These are phyloP conservation scores for Calameuta idolon DNA, from an alignment of 2,888 invertebrate genomes.

Conservation along the genomic window DNA sequence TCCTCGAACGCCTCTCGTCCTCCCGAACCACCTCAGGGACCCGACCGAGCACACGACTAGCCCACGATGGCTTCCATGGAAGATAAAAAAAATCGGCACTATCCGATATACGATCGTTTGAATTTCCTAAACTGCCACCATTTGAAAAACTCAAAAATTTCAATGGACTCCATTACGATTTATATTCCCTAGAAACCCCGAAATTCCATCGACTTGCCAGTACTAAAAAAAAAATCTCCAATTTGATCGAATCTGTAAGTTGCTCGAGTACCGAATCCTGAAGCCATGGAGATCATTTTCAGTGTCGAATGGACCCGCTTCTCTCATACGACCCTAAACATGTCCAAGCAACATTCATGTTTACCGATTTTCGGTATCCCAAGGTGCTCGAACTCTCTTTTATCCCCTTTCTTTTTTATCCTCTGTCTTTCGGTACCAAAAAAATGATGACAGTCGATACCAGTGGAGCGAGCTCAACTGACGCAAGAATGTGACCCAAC, in stretches of 20 bases:
- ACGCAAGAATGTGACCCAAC: slow-evolving; percentile 25
- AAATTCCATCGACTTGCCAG: background rate
- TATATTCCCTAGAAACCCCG: background rate
- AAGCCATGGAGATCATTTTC: background rate
- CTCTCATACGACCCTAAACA: background rate
- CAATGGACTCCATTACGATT: background rate
- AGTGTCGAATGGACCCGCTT: background rate
- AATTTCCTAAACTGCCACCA: background rate
- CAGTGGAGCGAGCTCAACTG: slow-evolving; percentile 14
- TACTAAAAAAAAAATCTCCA: background rate
- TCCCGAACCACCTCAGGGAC: background rate
- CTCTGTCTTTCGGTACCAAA: slow-evolving; percentile 3
- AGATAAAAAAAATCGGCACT: background rate
- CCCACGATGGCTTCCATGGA: background rate
- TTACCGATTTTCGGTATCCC: slow-evolving; percentile 19
- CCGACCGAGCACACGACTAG: background rate
- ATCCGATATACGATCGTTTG: background rate
- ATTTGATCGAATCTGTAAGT: background rate
- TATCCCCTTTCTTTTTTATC: background rate
- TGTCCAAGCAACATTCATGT: background rate
- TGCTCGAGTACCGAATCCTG: background rate
- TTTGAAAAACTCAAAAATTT: background rate
- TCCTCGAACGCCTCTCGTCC: background rate
- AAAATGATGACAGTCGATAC: slow-evolving; percentile 23
- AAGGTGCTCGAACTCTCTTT: slow-evolving; percentile 1